Evolutionary conservation across 2,113 vertebrate species (phyloP).

Genomic region (Platysternon megacephalum): DNA sequence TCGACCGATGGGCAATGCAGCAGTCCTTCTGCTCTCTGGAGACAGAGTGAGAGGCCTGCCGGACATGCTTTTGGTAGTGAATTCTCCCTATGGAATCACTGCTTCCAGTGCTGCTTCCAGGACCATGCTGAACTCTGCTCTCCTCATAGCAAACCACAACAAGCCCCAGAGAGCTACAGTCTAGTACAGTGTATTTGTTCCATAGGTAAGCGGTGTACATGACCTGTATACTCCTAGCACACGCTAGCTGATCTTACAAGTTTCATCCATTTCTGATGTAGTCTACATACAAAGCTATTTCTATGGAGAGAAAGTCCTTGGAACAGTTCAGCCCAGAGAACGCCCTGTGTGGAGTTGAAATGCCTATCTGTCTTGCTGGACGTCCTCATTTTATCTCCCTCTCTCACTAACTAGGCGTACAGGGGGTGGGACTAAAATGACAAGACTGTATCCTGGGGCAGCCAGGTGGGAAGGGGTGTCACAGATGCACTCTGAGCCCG

Average conservation of each 20-base stretch:
- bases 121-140: background rate
- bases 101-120: background rate
- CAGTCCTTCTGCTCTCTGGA: background rate
- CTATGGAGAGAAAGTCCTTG: background rate
- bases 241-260: background rate
- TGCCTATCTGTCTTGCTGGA: background rate
- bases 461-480: background rate
- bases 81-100: background rate
- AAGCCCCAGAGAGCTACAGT: conserved; percentile 11
- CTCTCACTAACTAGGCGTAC: background rate
- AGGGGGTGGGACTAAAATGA: background rate
- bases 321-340: background rate
- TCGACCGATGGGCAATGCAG: background rate
- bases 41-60: background rate
- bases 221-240: too few species aligned
- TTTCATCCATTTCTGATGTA: background rate
- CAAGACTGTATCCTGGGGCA: background rate
- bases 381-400: background rate
- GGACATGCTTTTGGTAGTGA: background rate
- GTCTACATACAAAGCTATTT: background rate
- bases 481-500: background rate
- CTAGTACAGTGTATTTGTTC: background rate
- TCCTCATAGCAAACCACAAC: background rate
- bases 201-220: background rate
- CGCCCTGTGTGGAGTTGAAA: background rate